A percentile compares a stretch with the other conserved stretches of the same genome.
Evolutionary conservation across 2,888 invertebrate species (phyloP).

Genomic region (Acholoe squamosa): DNA sequence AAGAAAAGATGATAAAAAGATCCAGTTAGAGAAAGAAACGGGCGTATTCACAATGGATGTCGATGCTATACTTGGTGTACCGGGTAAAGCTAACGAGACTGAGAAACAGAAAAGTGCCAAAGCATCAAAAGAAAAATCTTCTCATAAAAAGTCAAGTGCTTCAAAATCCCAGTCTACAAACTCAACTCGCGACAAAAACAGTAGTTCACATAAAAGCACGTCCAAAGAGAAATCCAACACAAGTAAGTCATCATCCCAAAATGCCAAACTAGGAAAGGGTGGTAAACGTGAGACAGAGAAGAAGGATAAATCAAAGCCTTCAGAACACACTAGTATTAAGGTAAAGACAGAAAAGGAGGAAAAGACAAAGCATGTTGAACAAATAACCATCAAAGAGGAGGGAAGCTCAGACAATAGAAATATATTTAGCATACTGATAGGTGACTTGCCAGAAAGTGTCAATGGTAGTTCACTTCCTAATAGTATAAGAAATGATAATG

Average conservation of each 20-base stretch:
- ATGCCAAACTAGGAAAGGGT: neutral
- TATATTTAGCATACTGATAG: neutral
- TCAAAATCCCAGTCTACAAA: neutral
- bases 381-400: slow-evolving; percentile 11
- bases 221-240: neutral
- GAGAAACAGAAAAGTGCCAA: neutral
- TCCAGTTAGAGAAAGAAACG: neutral
- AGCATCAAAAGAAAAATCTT: slow-evolving; percentile 4
- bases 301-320: neutral
- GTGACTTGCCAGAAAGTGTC: neutral
- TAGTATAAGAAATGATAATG: neutral
- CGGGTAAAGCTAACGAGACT: neutral
- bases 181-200: neutral
- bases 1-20: neutral
- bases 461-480: neutral
- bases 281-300: neutral
- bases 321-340: neutral
- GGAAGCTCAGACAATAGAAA: neutral
- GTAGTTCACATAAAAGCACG: neutral
- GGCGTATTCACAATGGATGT: slow-evolving; percentile 47
- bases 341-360: neutral
- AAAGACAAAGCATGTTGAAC: neutral
- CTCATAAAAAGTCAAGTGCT: neutral
- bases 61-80: slow-evolving; percentile 23
- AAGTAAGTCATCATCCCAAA: neutral